These are phyloP conservation scores for Radopholus similis DNA, from an alignment of 1,140 invertebrate species.

Conservation along the genomic window DNA sequence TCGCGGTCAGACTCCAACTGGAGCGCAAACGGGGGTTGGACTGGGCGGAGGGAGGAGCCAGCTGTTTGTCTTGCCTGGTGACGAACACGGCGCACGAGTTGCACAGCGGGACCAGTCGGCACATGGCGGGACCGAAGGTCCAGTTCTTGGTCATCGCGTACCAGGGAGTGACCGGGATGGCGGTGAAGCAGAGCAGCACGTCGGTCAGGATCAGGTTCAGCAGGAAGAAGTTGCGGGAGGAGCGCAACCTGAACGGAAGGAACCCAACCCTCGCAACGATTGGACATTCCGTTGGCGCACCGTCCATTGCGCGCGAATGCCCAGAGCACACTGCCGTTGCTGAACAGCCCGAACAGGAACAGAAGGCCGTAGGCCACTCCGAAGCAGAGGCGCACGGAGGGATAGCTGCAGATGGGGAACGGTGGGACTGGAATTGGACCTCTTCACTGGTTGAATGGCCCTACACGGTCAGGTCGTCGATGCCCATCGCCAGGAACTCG, in stretches of 20 bases:
- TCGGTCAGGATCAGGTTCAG: constrained; percentile 54
- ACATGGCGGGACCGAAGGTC: constrained; percentile 50
- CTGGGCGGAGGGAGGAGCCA: too few species aligned
- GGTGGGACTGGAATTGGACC: neutral
- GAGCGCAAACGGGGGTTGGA: constrained; percentile 20
- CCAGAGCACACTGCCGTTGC: constrained; percentile 48
- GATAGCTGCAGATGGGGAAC: constrained; percentile 27
- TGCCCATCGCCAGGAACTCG: too few species aligned
- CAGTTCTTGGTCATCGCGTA: constrained; percentile 46
- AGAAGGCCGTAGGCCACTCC: constrained; percentile 41
- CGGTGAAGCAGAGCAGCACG: constrained; percentile 51
- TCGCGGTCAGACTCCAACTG: constrained; percentile 52
- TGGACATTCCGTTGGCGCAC: neutral
- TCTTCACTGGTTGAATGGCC: neutral
- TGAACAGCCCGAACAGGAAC: constrained; percentile 46
- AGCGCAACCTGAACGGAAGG: constrained; percentile 34
- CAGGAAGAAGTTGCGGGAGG: constrained; percentile 54
- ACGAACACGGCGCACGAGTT: constrained; percentile 56
- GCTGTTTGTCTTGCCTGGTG: constrained; percentile 40
- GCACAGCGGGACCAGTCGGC: constrained; percentile 46
- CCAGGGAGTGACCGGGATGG: constrained; percentile 37
- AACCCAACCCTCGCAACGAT: neutral
- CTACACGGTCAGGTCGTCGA: neutral
- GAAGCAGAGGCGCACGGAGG: constrained; percentile 31
- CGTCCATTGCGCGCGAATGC: constrained; percentile 43